These are phyloP conservation scores for Scophthalmus maximus DNA, from an alignment of 2,113 vertebrate species.

Conservation along the genomic window DNA sequence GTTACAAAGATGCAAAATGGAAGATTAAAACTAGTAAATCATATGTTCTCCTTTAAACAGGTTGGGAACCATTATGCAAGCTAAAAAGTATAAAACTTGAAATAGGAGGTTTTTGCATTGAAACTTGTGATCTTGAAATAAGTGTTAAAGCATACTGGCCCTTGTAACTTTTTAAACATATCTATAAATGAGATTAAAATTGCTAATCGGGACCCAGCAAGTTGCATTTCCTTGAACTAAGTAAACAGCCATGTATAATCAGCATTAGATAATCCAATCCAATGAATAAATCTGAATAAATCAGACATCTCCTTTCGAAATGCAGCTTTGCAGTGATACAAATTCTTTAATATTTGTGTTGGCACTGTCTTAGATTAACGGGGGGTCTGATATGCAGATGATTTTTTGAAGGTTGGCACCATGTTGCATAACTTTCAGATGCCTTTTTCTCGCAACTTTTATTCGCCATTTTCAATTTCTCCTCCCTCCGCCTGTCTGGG, in stretches of 20 bases:
- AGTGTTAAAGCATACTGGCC: too few relatives aligned
- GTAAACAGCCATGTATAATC: background rate
- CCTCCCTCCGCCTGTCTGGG: slow-evolving; percentile 46
- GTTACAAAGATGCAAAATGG: background rate
- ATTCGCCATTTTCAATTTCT: slow-evolving; percentile 53
- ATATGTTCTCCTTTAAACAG: too few relatives aligned
- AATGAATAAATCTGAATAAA: background rate
- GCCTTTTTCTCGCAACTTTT: slow-evolving; percentile 62
- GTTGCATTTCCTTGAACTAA: background rate
- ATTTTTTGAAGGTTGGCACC: background rate
- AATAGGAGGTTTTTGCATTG: too few relatives aligned
- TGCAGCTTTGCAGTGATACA: background rate
- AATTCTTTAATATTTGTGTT: background rate
- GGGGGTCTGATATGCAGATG: background rate
- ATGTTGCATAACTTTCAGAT: slow-evolving; percentile 27
- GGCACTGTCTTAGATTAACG: slow-evolving; percentile 7
- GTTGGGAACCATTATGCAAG: too few relatives aligned
- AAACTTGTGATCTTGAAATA: too few relatives aligned
- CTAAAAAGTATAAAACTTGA: too few relatives aligned
- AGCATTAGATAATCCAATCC: background rate
- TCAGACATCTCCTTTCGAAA: background rate
- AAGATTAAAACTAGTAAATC: too few relatives aligned
- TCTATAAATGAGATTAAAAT: too few relatives aligned
- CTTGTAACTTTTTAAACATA: too few relatives aligned
- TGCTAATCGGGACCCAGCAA: background rate